These are phyloP conservation scores for Pectinophora gossypiella DNA, from an alignment of 1,140 invertebrate species.

Conservation along the genomic window DNA sequence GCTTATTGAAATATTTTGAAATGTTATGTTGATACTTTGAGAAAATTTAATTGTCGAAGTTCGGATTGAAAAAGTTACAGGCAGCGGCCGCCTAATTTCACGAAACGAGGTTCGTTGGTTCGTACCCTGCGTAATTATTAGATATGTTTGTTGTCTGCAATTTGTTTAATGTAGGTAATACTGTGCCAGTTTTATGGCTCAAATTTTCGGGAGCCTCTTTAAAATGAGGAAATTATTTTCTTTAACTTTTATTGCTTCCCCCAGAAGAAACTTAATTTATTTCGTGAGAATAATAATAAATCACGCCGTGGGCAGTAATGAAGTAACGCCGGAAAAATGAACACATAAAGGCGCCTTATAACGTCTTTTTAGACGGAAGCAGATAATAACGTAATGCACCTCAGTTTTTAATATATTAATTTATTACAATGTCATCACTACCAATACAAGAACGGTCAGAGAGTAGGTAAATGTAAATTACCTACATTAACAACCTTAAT, in stretches of 20 bases:
- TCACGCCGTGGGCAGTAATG: too few species aligned
- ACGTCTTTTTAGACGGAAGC: too few species aligned
- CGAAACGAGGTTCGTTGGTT: constrained; percentile 42
- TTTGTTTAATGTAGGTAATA: constrained; percentile 57
- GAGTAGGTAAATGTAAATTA: too few species aligned
- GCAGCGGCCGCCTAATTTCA: constrained; percentile 58
- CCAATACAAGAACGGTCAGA: too few species aligned
- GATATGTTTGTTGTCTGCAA: constrained; percentile 64
- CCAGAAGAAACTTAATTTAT: too few species aligned
- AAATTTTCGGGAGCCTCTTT: constrained; percentile 45
- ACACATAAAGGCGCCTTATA: too few species aligned
- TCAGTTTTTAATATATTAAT: too few species aligned
- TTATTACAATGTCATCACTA: too few species aligned
- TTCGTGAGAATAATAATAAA: too few species aligned
- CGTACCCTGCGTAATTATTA: constrained; percentile 50
- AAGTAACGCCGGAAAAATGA: too few species aligned
- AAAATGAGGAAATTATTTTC: constrained; percentile 51
- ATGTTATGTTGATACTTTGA: constrained; percentile 51
- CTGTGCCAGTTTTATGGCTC: constrained; percentile 39
- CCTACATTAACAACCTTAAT: too few species aligned
- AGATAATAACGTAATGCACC: too few species aligned
- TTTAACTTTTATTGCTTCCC: constrained; percentile 40
- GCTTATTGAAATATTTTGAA: constrained; percentile 64
- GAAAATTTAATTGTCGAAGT: constrained; percentile 70
- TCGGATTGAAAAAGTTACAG: constrained; percentile 68